Evolutionary conservation across 2,888 invertebrate species (phyloP).

Genomic region (Acanthosepion esculentum): DNA sequence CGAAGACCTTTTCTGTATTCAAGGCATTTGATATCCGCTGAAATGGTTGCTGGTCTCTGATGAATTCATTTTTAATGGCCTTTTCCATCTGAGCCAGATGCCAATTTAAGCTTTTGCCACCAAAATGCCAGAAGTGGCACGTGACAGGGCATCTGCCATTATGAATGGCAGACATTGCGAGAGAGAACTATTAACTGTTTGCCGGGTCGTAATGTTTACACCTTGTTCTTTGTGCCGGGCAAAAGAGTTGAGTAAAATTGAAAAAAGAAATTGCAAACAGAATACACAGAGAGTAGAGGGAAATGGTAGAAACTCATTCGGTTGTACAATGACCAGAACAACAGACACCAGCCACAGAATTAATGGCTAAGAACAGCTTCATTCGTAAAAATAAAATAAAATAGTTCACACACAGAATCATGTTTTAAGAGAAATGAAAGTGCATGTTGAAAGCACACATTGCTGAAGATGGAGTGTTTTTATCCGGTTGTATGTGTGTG

Average conservation of each 20-base stretch:
- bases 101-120: neutral
- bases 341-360: neutral
- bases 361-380: neutral
- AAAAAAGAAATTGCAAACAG: neutral
- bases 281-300: neutral
- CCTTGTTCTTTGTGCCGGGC: neutral
- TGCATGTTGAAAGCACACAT: neutral
- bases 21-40: neutral
- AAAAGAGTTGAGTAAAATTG: neutral
- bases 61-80: constrained; percentile 20
- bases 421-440: neutral
- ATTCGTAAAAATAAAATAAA: constrained; percentile 14
- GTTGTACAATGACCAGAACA: neutral
- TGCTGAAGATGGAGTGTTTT: neutral
- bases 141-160: neutral
- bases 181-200: neutral
- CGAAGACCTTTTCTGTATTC: neutral
- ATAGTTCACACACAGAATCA: neutral
- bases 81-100: neutral
- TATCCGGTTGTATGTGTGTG: neutral
- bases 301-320: neutral
- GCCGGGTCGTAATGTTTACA: neutral
- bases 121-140: constrained; percentile 18
- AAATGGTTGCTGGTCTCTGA: neutral
- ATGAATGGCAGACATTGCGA: constrained; percentile 4